phyloP scores from a whole-genome alignment of 1,140 invertebrate species.

The Zaprionus kolodkinae region DNA sequence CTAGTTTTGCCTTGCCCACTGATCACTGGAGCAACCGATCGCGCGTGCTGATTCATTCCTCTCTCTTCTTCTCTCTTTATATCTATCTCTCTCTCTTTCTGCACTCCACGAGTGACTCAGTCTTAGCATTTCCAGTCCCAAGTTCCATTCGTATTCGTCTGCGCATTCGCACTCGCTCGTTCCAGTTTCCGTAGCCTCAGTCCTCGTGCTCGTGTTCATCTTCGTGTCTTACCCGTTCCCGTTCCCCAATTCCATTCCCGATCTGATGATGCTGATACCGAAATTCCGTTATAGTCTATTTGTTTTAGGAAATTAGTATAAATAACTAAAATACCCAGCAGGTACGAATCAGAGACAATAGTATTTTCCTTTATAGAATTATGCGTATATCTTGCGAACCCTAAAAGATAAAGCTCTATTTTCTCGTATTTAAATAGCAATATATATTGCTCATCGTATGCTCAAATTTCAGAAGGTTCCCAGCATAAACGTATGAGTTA shows the following conservation, averaged over 20 bases:
- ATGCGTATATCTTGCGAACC: no score
- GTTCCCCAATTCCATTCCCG: background rate
- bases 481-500: background rate
- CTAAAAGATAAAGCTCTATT: no score
- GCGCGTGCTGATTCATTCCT: slow-evolving; percentile 27
- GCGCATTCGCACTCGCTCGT: slow-evolving; percentile 18
- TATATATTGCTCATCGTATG: no score
- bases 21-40: slow-evolving; percentile 11
- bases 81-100: no score
- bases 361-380: no score
- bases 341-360: background rate
- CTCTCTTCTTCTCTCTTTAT: no score
- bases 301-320: slow-evolving; percentile 7
- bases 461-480: no score
- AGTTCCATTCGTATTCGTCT: slow-evolving; percentile 16
- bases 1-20: slow-evolving; percentile 61
- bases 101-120: background rate
- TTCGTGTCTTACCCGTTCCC: background rate
- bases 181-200: slow-evolving; percentile 5
- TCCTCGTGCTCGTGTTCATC: background rate
- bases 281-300: slow-evolving; percentile 10
- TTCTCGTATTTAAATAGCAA: no score
- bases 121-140: slow-evolving; percentile 11
- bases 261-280: background rate
- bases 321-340: background rate